Evolutionary conservation across 2,797 vertebrate genomes (phyloP).

Genomic region (Allobates femoralis): DNA sequence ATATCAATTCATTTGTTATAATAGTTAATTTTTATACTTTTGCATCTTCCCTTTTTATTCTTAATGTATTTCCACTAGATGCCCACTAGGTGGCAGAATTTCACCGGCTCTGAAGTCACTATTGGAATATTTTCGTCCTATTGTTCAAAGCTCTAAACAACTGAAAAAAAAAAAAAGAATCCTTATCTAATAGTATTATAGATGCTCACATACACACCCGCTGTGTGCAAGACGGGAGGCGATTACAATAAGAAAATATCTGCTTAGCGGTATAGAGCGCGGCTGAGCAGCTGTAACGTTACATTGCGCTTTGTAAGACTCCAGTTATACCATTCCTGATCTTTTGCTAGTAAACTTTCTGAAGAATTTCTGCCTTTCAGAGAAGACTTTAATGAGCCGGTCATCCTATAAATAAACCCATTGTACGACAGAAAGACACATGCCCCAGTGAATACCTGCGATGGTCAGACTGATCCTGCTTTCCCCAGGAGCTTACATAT

Average conservation of each 20-base stretch:
- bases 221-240: background rate
- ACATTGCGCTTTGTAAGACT: background rate
- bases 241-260: background rate
- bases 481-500: background rate
- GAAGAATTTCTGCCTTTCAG: background rate
- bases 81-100: background rate
- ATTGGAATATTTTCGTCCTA: background rate
- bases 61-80: background rate
- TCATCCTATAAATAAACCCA: background rate
- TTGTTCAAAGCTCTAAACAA: background rate
- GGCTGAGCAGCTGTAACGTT: background rate
- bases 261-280: background rate
- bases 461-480: background rate
- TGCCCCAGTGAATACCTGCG: background rate
- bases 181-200: slow-evolving; percentile 21
- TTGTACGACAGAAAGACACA: background rate
- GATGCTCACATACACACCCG: background rate
- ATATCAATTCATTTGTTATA: too few relatives aligned
- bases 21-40: too few relatives aligned
- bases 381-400: background rate
- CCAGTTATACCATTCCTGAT: background rate
- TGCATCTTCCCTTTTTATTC: background rate
- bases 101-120: background rate
- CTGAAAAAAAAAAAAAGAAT: background rate
- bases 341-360: background rate